A percentile compares a stretch with the other conserved stretches of the same genome.
Evolutionary conservation across 2,888 invertebrate genomes (phyloP).

Genomic region (Cerastoderma edule): DNA sequence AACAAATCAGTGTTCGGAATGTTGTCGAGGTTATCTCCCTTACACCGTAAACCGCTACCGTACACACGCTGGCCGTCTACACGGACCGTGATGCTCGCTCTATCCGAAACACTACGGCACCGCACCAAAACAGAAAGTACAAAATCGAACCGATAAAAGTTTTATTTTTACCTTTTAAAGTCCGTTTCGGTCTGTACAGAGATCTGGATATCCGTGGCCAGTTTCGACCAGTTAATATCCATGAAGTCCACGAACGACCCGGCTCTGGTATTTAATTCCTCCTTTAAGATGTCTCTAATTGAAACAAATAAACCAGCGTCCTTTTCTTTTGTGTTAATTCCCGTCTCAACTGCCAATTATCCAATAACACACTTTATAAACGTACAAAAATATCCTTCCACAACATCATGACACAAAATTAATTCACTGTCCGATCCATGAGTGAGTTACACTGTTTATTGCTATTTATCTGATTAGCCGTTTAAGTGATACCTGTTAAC

Average conservation of each 20-base stretch:
- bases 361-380: slow-evolving; percentile 3
- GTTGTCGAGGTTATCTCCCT: slow-evolving; percentile 50
- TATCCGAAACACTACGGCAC: slow-evolving; percentile 22
- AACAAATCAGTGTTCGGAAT: slow-evolving; percentile 30
- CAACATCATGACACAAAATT: neutral
- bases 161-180: slow-evolving; percentile 56
- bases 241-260: slow-evolving; percentile 39
- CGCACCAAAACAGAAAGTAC: slow-evolving; percentile 25
- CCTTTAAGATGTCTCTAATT: slow-evolving; percentile 16
- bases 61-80: slow-evolving; percentile 14
- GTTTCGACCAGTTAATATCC: slow-evolving; percentile 63
- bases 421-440: slow-evolving; percentile 15
- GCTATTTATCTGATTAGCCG: slow-evolving; percentile 30
- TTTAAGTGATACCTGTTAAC: slow-evolving; percentile 60
- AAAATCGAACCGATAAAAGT: slow-evolving; percentile 11
- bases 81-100: slow-evolving; percentile 1
- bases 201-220: slow-evolving; percentile 70
- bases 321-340: slow-evolving; percentile 42
- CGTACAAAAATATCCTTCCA: slow-evolving; percentile 4
- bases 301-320: slow-evolving; percentile 38
- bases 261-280: slow-evolving; percentile 16
- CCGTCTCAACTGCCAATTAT: slow-evolving; percentile 37
- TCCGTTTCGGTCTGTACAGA: slow-evolving; percentile 68
- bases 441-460: slow-evolving; percentile 31
- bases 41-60: slow-evolving; percentile 34